Conservation (phyloP, 2,113 vertebrate genomes). For the Ramphastos sulfuratus region DNA sequence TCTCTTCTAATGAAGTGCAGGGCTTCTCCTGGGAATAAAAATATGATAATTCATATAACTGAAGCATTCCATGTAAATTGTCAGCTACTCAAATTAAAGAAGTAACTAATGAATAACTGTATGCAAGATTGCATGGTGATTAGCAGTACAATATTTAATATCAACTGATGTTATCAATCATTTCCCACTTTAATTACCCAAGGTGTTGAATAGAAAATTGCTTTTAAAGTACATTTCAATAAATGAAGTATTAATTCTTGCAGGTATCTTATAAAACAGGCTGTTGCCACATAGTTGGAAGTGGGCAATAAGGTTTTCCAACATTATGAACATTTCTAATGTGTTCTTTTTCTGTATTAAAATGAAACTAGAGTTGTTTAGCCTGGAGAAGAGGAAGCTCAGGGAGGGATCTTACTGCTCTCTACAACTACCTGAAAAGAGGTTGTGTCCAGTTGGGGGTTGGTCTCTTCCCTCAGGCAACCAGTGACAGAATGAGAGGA, state of each 20-base stretch:
- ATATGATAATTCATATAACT: constrained; percentile 33
- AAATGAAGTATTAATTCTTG: constrained; percentile 41
- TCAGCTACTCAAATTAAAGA: constrained; percentile 61
- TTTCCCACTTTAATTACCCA: constrained; percentile 58
- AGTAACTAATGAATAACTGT: constrained; percentile 63
- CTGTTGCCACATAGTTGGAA: not conserved
- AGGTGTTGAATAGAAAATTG: constrained; percentile 54
- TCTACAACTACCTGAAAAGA: too few species aligned
- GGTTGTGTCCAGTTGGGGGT: too few species aligned
- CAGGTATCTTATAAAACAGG: not conserved
- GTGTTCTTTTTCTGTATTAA: not conserved
- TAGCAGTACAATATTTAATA: constrained; percentile 64
- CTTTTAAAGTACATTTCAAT: constrained; percentile 57
- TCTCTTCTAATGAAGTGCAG: constrained; percentile 8
- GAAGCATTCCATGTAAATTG: constrained; percentile 28
- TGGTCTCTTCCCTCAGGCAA: too few species aligned
- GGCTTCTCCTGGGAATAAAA: not conserved
- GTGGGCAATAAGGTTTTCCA: not conserved
- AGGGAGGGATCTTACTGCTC: too few species aligned
- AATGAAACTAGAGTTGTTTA: not conserved
- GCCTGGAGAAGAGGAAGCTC: too few species aligned
- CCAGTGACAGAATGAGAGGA: too few species aligned
- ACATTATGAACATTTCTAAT: not conserved
- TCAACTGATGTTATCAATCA: constrained; percentile 56
- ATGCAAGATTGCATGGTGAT: constrained; percentile 47